Conservation (phyloP, 1,140 invertebrate genomes). For the Papilio helenus region DNA sequence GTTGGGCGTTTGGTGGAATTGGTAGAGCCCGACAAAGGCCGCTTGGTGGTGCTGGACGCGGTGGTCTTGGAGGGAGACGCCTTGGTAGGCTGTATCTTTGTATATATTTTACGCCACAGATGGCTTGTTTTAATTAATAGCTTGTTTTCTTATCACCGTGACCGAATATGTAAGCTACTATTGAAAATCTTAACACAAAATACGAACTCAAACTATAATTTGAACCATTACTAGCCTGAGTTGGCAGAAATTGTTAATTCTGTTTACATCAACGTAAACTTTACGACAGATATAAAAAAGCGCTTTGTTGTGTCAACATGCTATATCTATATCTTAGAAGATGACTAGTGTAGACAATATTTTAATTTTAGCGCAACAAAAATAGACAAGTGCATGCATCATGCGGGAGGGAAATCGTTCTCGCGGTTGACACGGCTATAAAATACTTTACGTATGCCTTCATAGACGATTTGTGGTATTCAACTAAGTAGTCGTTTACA, state of each 20-base stretch:
- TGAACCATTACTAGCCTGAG: neutral
- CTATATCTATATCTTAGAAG: neutral
- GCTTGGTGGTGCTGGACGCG: too few relatives aligned
- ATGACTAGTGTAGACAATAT: neutral
- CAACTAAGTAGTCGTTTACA: neutral
- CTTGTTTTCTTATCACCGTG: too few relatives aligned
- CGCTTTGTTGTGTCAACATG: neutral
- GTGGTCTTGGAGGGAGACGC: too few relatives aligned
- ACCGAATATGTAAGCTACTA: too few relatives aligned
- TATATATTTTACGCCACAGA: too few relatives aligned
- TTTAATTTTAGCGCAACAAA: neutral
- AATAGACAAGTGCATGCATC: conserved; percentile 19
- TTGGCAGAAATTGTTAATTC: neutral
- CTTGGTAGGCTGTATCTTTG: too few relatives aligned
- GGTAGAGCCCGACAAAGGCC: too few relatives aligned
- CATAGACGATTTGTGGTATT: neutral
- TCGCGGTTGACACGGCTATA: neutral
- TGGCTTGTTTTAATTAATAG: too few relatives aligned
- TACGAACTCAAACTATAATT: neutral
- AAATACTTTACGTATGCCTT: neutral
- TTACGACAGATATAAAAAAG: neutral
- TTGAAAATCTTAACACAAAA: too few relatives aligned
- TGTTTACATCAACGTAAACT: neutral
- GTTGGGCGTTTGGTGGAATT: too few relatives aligned
- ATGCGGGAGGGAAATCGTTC: neutral